Conservation (phyloP, 2,113 vertebrate genomes). For the Athene noctua region DNA sequence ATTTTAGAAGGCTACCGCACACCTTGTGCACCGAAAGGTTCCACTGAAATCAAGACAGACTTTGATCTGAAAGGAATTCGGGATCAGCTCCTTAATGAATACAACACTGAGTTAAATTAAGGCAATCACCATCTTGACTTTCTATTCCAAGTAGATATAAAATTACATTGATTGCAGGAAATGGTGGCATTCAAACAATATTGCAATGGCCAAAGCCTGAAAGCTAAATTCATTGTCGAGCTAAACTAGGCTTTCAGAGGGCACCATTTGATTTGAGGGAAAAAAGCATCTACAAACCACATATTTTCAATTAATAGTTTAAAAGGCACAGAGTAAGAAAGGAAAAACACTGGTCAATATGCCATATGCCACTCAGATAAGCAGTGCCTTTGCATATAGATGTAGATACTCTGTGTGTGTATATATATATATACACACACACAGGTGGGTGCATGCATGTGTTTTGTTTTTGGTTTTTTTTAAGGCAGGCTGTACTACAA, state of each 20-base stretch:
- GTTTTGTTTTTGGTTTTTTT: background rate
- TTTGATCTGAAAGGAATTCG: slow-evolving; percentile 49
- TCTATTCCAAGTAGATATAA: slow-evolving; percentile 69
- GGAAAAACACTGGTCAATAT: slow-evolving; percentile 22
- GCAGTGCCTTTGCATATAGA: background rate
- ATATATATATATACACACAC: background rate
- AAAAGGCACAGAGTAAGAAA: slow-evolving; percentile 48
- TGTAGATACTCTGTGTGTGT: background rate
- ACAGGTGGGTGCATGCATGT: background rate
- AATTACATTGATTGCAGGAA: slow-evolving; percentile 71
- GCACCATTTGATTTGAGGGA: slow-evolving; percentile 43
- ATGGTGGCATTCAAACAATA: slow-evolving; percentile 65
- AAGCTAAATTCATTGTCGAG: slow-evolving; percentile 60
- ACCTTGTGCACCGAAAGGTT: slow-evolving; percentile 11
- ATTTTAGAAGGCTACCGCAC: slow-evolving; percentile 58
- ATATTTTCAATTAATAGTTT: slow-evolving; percentile 57
- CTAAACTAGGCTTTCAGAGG: slow-evolving; percentile 57
- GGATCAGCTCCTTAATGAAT: slow-evolving; percentile 61
- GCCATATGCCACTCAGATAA: background rate
- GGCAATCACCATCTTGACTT: slow-evolving; percentile 63
- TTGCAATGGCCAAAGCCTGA: slow-evolving; percentile 51
- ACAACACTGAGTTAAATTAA: slow-evolving; percentile 63
- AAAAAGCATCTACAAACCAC: slow-evolving; percentile 40
- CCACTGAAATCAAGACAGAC: slow-evolving; percentile 51
- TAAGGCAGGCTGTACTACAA: background rate